Conservation (phyloP, 2,797 vertebrate species). For the Spheniscus humboldti region DNA sequence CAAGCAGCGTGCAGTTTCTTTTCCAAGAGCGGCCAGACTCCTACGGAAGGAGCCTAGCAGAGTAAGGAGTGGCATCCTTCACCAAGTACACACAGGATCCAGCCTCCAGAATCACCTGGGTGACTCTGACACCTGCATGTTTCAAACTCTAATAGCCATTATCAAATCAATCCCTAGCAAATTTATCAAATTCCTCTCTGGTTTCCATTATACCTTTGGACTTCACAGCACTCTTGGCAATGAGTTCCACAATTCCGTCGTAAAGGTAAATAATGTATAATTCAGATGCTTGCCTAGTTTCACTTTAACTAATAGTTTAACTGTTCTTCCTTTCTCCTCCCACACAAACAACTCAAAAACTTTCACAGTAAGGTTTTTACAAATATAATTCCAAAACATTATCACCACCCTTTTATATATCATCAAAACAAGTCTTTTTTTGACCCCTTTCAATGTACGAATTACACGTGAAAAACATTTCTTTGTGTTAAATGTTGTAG, state of each 20-base stretch:
- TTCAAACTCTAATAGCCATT: not conserved
- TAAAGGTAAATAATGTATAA: not conserved
- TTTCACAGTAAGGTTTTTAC: not conserved
- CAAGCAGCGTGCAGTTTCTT: not conserved
- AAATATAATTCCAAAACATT: not conserved
- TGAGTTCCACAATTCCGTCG: not conserved
- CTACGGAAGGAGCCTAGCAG: not conserved
- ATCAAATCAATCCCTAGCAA: not conserved
- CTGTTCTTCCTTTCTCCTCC: not conserved
- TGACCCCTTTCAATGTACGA: not conserved
- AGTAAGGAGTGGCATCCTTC: not conserved
- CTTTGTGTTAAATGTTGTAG: not conserved
- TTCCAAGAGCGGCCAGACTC: not conserved
- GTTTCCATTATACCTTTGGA: not conserved
- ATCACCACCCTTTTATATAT: not conserved
- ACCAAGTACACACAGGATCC: accelerated
- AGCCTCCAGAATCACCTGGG: not conserved
- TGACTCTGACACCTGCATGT: not conserved
- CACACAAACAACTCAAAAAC: not conserved
- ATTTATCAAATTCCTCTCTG: not conserved
- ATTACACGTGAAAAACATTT: conserved; percentile 14
- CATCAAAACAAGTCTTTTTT: not conserved
- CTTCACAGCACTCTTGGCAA: not conserved
- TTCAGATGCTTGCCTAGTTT: not conserved
- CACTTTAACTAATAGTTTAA: not conserved